A percentile compares a stretch with the other conserved stretches of the same genome.
Evolutionary conservation across 1,140 invertebrate species (phyloP).

Genomic region (Trachelipus rathkii): DNA sequence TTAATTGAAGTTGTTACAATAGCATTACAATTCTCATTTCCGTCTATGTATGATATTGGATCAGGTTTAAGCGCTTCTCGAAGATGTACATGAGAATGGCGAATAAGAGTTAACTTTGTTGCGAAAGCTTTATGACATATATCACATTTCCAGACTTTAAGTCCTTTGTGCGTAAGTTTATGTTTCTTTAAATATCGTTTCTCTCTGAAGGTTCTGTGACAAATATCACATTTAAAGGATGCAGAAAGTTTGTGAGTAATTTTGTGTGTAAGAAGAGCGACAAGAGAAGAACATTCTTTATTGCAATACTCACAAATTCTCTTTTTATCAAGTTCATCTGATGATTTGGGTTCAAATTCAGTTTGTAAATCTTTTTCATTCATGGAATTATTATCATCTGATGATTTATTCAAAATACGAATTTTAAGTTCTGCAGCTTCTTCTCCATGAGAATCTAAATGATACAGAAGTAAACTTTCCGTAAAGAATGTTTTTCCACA

Average conservation of each 20-base stretch:
- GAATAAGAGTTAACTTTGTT: conserved; percentile 40
- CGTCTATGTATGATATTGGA: conserved; percentile 27
- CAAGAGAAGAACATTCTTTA: conserved; percentile 37
- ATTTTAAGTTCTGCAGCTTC: conserved; percentile 33
- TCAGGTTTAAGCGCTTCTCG: conserved; percentile 41
- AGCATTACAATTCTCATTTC: not conserved
- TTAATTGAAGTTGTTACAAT: conserved; percentile 10
- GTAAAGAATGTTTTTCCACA: conserved; percentile 45
- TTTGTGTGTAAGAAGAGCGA: conserved; percentile 49
- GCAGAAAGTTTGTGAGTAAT: conserved; percentile 52
- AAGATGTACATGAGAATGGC: conserved; percentile 42
- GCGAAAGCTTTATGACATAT: conserved; percentile 46
- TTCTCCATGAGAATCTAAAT: conserved; percentile 42
- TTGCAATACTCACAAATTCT: conserved; percentile 39
- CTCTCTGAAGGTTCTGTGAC: conserved; percentile 42
- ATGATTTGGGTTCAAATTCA: not conserved
- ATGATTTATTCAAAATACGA: conserved; percentile 4
- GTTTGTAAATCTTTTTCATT: conserved; percentile 9
- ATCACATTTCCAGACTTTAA: conserved; percentile 45
- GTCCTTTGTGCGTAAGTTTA: conserved; percentile 41
- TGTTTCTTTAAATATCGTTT: conserved; percentile 44
- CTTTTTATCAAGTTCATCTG: conserved; percentile 2
- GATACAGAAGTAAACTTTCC: conserved; percentile 36
- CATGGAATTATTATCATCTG: conserved; percentile 12
- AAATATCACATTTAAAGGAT: conserved; percentile 49